These are phyloP conservation scores for Neotoxoptera formosana DNA, from an alignment of 1,140 invertebrate genomes.

Conservation along the genomic window DNA sequence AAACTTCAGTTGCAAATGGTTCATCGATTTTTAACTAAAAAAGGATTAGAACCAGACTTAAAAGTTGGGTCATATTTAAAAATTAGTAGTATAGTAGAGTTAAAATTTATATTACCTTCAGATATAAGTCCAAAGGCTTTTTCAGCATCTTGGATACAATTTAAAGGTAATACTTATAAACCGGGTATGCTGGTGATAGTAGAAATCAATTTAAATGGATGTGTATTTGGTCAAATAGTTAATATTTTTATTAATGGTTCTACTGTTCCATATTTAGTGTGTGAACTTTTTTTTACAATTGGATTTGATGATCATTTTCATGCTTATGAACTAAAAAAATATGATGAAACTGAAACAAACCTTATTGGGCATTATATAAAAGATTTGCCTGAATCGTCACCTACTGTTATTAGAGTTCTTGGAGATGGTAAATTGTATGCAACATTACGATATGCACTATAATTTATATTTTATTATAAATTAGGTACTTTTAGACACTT, in stretches of 20 bases:
- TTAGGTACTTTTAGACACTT: too few relatives aligned
- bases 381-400: not conserved
- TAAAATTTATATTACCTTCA: not conserved
- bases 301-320: not conserved
- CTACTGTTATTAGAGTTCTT: not conserved
- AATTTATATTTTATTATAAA: too few relatives aligned
- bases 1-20: not conserved
- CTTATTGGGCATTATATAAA: not conserved
- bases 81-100: not conserved
- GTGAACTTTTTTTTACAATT: not conserved
- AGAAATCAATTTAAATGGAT: not conserved
- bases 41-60: not conserved
- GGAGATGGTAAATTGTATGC: not conserved
- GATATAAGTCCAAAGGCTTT: not conserved
- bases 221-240: not conserved
- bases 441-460: too few relatives aligned
- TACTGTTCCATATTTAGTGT: too few relatives aligned
- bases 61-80: not conserved
- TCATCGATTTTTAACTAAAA: conserved; percentile 2
- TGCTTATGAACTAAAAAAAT: not conserved
- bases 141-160: not conserved
- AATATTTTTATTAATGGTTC: too few relatives aligned
- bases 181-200: not conserved
- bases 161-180: not conserved
- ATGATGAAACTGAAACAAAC: not conserved